Conservation (phyloP, 2,113 vertebrate genomes). For the Chrysemys picta region DNA sequence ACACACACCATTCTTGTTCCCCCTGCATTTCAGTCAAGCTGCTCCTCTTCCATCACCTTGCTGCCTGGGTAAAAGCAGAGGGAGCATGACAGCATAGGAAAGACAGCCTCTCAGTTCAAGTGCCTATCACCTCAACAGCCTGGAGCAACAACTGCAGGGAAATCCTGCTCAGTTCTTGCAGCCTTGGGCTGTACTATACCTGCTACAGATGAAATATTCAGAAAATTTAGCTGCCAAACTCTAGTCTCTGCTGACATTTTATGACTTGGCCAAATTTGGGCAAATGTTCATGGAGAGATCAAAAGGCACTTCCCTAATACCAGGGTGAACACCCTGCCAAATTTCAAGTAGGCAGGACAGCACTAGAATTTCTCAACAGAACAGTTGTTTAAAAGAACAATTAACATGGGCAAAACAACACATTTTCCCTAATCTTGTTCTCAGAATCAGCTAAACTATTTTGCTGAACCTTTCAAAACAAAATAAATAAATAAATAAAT, state of each 20-base stretch:
- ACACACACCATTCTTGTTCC: background rate
- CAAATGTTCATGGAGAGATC: background rate
- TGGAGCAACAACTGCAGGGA: background rate
- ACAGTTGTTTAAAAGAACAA: background rate
- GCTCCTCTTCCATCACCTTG: background rate
- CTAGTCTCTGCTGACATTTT: background rate
- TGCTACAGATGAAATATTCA: background rate
- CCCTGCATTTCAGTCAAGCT: too few species aligned
- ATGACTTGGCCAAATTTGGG: constrained; percentile 20
- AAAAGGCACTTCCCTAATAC: background rate
- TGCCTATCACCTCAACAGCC: background rate
- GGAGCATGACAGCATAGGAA: background rate
- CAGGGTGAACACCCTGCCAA: background rate
- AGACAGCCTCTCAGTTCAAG: background rate
- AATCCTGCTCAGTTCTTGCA: background rate
- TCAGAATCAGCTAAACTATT: background rate
- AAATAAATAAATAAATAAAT: background rate
- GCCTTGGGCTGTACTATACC: background rate
- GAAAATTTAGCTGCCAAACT: constrained; percentile 4
- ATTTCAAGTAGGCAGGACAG: background rate
- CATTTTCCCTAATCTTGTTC: background rate
- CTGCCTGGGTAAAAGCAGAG: background rate
- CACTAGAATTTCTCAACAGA: background rate
- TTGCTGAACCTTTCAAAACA: background rate
- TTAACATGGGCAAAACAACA: background rate